Percentiles rank a stretch among this genome's conserved stretches.
Evolutionary conservation across 1,140 invertebrate genomes (phyloP).

Genomic region (Apis laboriosa): DNA sequence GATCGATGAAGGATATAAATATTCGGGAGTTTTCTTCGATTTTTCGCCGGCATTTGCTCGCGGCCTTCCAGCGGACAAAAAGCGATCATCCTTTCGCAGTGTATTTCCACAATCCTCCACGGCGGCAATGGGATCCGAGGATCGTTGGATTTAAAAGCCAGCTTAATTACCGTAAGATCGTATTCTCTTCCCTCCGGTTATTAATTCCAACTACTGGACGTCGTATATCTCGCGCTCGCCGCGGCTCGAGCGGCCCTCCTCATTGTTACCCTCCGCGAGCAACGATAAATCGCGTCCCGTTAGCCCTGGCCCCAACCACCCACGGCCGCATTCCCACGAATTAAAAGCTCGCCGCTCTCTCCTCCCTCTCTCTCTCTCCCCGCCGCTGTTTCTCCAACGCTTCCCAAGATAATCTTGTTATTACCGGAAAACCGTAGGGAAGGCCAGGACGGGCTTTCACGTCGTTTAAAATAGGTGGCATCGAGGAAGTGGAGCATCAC

Average conservation of each 20-base stretch:
- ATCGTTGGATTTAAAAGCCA: constrained; percentile 46
- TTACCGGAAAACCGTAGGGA: constrained; percentile 54
- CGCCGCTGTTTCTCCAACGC: constrained; percentile 8
- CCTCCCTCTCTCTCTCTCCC: background rate
- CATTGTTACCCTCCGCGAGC: constrained; percentile 45
- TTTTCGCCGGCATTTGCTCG: too few relatives aligned
- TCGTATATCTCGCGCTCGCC: constrained; percentile 41
- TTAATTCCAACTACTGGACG: constrained; percentile 59
- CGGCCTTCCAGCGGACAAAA: background rate
- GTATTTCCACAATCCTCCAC: constrained; percentile 8
- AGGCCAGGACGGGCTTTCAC: constrained; percentile 42
- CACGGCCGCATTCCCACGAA: constrained; percentile 12
- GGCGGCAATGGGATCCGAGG: background rate
- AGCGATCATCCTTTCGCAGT: background rate
- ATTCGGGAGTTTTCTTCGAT: too few relatives aligned
- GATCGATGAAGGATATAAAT: too few relatives aligned
- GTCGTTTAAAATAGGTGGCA: constrained; percentile 57
- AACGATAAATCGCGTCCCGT: constrained; percentile 53
- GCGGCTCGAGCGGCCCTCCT: constrained; percentile 18
- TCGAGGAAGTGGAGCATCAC: constrained; percentile 62
- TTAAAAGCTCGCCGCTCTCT: constrained; percentile 15
- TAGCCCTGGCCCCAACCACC: background rate
- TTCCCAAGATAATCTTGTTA: constrained; percentile 47
- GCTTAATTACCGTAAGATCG: constrained; percentile 63
- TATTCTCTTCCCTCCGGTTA: constrained; percentile 42